Base-by-base conservation (phyloP, 2,888 invertebrate genomes). In the Mellilla xanthometata region DNA sequence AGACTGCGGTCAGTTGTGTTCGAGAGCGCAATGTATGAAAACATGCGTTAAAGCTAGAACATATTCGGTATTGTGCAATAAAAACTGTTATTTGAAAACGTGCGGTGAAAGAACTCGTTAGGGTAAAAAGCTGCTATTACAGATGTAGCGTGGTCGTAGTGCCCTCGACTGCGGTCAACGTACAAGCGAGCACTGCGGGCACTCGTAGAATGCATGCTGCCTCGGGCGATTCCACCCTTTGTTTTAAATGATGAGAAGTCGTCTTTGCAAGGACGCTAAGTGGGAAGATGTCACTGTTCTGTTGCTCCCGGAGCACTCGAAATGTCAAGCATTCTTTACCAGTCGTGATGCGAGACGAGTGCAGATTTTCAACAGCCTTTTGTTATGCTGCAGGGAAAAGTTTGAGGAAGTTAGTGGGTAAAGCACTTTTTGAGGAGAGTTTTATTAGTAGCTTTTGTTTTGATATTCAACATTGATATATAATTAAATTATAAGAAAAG, bases 241-340 rank as follows among this genome's bases (percentile, higher is more conserved):
- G 85, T 87, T 80, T 77, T 75, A 81, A 84, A 82, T 81, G 76
- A 81, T 74, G 73, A 76, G 73, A 64, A 75, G 76, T 75, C 72
- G 72, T 74, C 77, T 76, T 74, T 67, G 56, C 63, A 60, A 74
- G 72, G 66, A 72, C 63, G 58, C 59, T 75, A 77, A 81, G 78
- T 76, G 76, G 72, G 67, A 76, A 81, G 80, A 83, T 79, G 81
- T 74, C 80, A 78, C 77, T 73, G 72, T 80, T 75, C 68, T 72
- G 62, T 65, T 75, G 72, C 74, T 71, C 71, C 70, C 68, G 71
- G 70, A 28, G 54, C 65, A 66, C 76, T 81, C 65, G 55, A 76
- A 72, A 75, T 73, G 72, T 81, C 72, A 63, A 84, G 82, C 63
- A 67, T 77, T 76, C 73, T 80, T 68, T 62, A 60, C 51, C 59